Evolutionary conservation across 1,140 invertebrate species (phyloP), one percentile per base, ranked within the genome.

Genomic region (Streblospio benedicti): DNA sequence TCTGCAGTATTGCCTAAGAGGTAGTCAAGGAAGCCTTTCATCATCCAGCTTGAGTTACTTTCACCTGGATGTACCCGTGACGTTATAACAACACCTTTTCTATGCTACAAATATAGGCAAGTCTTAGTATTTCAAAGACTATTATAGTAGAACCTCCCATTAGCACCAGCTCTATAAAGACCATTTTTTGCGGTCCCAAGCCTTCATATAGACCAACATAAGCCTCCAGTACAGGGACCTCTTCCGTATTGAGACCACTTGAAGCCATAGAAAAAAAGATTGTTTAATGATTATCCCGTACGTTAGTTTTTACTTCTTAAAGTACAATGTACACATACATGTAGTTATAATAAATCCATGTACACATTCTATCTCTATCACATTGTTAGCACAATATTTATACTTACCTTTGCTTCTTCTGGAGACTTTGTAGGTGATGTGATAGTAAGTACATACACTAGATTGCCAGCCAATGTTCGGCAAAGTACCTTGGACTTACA

Each of bases 61-160:
- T 79, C 77, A n/a, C 77, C 77, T 32, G 77, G 77, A 65, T 79
- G 77, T 27, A 79, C 76, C 16, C 77, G 65, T 14, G 73, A 66
- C 25, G 75, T 79, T 44, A 79, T 43, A 23, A 79, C 87, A 56
- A 94, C 84, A 16, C 70, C 74, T 65, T 76, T 76, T 64, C 76
- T 74, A 52, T 69, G 67, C 68, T 71, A 53, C 14, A 62, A 62
- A 35, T 53, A 44, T n/a, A n/a, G n/a, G n/a, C n/a, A n/a, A n/a
- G n/a, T n/a, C n/a, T n/a, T n/a, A n/a, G n/a, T n/a, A n/a, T n/a
- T n/a, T n/a, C n/a, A n/a, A n/a, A n/a, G n/a, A n/a, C n/a, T n/a
- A n/a, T n/a, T 6, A 62, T 16, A 18, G n/a, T 14, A 14, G 14
- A 33, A 27, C 14, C 33, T 53, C 14, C 14, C 12, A 16, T 16